Evolutionary conservation across 1,140 invertebrate species (phyloP).

Genomic region (Xylocopa sonorina): DNA sequence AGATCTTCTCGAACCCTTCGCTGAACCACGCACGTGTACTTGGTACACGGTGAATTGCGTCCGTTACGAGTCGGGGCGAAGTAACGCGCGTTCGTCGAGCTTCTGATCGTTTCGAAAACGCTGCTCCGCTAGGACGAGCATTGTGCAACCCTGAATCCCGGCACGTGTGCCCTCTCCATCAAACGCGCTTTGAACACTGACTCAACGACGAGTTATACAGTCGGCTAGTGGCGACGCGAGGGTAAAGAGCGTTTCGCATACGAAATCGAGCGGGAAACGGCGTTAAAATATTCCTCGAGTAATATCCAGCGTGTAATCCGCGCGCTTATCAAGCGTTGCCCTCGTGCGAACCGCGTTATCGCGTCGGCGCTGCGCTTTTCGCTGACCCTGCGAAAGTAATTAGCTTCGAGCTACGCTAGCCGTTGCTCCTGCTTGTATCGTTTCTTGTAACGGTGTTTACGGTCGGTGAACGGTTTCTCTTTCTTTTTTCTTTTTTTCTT

Average conservation of each 20-base stretch:
- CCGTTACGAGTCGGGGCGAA: slow-evolving; percentile 9
- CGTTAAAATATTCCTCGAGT: slow-evolving; percentile 35
- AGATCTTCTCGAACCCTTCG: background rate
- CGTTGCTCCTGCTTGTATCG: background rate
- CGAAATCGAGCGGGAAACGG: slow-evolving; percentile 8
- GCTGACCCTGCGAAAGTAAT: background rate
- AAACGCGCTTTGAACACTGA: slow-evolving; percentile 43
- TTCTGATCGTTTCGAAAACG: background rate
- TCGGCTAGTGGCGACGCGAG: too few species aligned
- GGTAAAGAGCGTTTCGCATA: slow-evolving; percentile 36
- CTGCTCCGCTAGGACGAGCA: background rate
- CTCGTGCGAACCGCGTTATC: slow-evolving; percentile 19
- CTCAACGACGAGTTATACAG: slow-evolving; percentile 16
- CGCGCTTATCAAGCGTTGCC: slow-evolving; percentile 20
- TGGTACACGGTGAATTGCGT: slow-evolving; percentile 13
- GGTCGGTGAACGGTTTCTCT: background rate
- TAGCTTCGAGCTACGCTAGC: background rate
- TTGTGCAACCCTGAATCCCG: slow-evolving; percentile 21
- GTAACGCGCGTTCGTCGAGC: slow-evolving; percentile 27
- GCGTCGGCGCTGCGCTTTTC: slow-evolving; percentile 31
- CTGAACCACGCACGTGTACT: background rate
- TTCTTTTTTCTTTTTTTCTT: background rate
- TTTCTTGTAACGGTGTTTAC: background rate
- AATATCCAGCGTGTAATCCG: slow-evolving; percentile 42
- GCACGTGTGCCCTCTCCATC: slow-evolving; percentile 43